Evolutionary conservation across 2,797 vertebrate genomes (phyloP).

Genomic region (Intellagama lesueurii): DNA sequence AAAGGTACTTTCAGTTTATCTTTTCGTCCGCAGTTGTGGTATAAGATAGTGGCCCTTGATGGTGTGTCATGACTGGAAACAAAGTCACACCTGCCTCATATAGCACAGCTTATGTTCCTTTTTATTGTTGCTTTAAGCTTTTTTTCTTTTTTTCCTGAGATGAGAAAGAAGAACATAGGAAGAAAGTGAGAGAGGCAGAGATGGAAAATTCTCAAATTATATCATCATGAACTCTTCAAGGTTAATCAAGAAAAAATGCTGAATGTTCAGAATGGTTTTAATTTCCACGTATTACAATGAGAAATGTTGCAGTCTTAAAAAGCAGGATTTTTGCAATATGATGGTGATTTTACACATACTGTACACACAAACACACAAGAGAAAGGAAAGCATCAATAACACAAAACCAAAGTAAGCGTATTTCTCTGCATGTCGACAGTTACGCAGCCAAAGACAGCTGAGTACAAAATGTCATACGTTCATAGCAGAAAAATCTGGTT

Average conservation of each 20-base stretch:
- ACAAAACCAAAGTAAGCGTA: neutral
- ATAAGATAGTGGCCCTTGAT: neutral
- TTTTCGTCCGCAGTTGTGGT: neutral
- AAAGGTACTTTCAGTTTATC: too few relatives aligned
- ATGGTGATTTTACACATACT: neutral
- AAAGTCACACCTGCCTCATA: neutral
- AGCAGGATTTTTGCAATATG: neutral
- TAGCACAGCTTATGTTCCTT: neutral
- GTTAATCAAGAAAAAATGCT: neutral
- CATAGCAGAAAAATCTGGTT: neutral
- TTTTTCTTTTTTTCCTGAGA: neutral
- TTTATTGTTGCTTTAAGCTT: neutral
- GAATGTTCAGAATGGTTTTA: neutral
- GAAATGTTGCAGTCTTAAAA: neutral
- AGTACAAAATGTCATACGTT: neutral
- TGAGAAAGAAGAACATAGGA: neutral
- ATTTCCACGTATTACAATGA: neutral
- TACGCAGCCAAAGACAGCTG: neutral
- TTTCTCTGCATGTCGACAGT: neutral
- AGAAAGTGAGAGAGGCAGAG: neutral
- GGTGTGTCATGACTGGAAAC: neutral
- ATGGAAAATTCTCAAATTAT: neutral
- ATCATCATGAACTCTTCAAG: neutral
- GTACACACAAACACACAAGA: too few relatives aligned
- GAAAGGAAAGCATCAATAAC: neutral